Conservation (phyloP, 92 coral and sea anemone genomes). For the Palythoa grandis region DNA sequence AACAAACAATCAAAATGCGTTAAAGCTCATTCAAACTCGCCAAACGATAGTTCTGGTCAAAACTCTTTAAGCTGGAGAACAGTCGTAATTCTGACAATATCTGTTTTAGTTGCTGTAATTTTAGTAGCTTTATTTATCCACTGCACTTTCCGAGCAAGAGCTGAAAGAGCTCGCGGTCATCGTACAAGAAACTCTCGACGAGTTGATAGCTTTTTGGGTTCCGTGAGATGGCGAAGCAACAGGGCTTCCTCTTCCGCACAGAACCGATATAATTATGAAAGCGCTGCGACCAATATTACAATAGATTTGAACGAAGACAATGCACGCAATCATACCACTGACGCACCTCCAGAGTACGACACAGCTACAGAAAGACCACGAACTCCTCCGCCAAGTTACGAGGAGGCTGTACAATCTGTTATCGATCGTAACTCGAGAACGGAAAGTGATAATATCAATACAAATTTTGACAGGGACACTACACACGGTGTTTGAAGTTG, state of each 20-base stretch:
- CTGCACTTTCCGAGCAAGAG: slow-evolving; percentile 39
- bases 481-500: slow-evolving; percentile 6
- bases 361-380: neutral
- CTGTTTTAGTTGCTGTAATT: slow-evolving; percentile 24
- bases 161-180: slow-evolving; percentile 15
- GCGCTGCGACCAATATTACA: slow-evolving; percentile 39
- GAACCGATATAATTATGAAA: slow-evolving; percentile 25
- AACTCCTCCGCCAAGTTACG: slow-evolving; percentile 44
- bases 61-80: slow-evolving; percentile 27
- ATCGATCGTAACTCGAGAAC: neutral
- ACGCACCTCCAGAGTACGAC: slow-evolving; percentile 27
- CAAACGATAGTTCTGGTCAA: neutral
- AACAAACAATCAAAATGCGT: slow-evolving; percentile 16
- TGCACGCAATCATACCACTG: neutral
- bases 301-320: slow-evolving; percentile 28
- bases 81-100: slow-evolving; percentile 14
- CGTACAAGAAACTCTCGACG: slow-evolving; percentile 14
- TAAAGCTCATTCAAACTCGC: slow-evolving; percentile 21
- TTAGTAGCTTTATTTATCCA: slow-evolving; percentile 29
- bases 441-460: neutral
- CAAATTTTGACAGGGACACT: neutral
- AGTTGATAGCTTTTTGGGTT: slow-evolving; percentile 6
- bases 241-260: slow-evolving; percentile 31
- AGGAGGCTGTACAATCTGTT: neutral
- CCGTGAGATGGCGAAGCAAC: slow-evolving; percentile 27